Evolutionary conservation across 2,888 invertebrate genomes (phyloP).

Genomic region (Dyspetes luteomarginatus): DNA sequence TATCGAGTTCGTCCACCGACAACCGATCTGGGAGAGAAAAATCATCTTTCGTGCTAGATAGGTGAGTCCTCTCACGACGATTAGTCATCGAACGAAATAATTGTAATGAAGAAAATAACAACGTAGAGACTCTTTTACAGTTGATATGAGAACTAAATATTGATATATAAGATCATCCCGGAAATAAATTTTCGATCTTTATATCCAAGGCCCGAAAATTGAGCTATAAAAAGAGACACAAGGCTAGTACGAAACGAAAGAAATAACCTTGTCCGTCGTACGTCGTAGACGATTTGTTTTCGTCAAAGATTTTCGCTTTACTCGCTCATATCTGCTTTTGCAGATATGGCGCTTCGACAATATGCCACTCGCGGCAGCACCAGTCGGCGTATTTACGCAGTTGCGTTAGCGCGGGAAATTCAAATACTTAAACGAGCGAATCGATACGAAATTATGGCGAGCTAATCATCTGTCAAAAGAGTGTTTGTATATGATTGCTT

Average conservation of each 20-base stretch:
- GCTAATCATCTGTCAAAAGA: too few relatives aligned
- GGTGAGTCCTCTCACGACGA: background rate
- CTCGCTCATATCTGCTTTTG: background rate
- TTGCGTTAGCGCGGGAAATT: background rate
- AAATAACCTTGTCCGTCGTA: background rate
- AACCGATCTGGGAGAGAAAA: background rate
- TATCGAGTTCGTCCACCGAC: background rate
- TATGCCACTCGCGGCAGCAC: background rate
- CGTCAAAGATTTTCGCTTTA: background rate
- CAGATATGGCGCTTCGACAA: background rate
- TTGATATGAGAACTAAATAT: too few relatives aligned
- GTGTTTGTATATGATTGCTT: too few relatives aligned
- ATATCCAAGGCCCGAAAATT: constrained; percentile 34
- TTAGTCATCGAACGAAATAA: background rate
- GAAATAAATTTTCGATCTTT: background rate
- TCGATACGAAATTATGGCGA: background rate
- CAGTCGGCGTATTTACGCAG: background rate
- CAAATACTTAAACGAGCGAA: background rate
- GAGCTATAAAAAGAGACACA: constrained; percentile 24
- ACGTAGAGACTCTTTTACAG: too few relatives aligned
- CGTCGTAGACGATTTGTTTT: constrained; percentile 22
- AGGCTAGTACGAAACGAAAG: constrained; percentile 12
- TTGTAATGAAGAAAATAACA: background rate
- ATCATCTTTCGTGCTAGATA: background rate
- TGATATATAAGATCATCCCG: background rate